Conservation (phyloP, 92 coral and sea anemone species). For the Palythoa grandiflora region DNA sequence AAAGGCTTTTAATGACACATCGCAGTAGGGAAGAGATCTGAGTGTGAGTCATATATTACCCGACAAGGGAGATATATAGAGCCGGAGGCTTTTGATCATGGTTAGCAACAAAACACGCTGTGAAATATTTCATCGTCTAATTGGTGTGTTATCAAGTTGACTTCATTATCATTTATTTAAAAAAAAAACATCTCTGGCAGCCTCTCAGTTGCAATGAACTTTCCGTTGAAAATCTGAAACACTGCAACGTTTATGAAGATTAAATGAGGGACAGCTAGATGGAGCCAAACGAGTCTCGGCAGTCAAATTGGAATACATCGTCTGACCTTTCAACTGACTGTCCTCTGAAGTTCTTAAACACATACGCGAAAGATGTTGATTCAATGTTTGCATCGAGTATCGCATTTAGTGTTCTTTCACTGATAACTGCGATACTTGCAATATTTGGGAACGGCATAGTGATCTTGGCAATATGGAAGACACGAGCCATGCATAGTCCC, state of each 20-base stretch:
- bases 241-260: background rate
- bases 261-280: background rate
- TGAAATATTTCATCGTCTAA: background rate
- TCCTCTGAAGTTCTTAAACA: slow-evolving; percentile 12
- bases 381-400: slow-evolving; percentile 45
- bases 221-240: background rate
- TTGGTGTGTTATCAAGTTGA: slow-evolving; percentile 8
- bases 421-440: slow-evolving; percentile 32
- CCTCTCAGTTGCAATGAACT: background rate
- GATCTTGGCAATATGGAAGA: slow-evolving; percentile 39
- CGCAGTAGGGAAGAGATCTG: background rate
- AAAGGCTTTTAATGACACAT: background rate
- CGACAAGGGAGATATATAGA: background rate
- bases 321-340: slow-evolving; percentile 8
- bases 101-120: background rate
- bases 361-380: slow-evolving; percentile 33
- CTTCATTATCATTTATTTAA: background rate
- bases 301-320: background rate
- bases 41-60: background rate
- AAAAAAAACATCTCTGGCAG: background rate
- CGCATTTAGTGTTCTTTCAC: slow-evolving; percentile 21
- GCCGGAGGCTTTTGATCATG: background rate
- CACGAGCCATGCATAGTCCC: slow-evolving; percentile 24
- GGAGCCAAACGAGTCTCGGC: slow-evolving; percentile 5
- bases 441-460: slow-evolving; percentile 29